A percentile compares a stretch with the other conserved stretches of the same genome.
phyloP scores from a whole-genome alignment of 2,113 vertebrate genomes.

The Gila orcuttii region DNA sequence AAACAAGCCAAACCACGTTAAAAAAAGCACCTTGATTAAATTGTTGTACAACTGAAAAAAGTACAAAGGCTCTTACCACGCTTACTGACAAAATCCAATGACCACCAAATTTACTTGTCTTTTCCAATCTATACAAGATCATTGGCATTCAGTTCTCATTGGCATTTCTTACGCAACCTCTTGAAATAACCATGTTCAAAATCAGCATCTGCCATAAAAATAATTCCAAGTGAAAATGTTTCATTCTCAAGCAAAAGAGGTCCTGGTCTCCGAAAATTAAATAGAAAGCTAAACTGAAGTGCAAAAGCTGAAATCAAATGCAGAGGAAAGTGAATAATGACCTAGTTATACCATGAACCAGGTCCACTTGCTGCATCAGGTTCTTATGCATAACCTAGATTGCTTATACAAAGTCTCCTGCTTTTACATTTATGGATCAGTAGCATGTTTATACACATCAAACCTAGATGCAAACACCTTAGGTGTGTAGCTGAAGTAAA shows the following conservation, averaged over 20 bases:
- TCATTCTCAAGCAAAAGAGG: slow-evolving; percentile 2
- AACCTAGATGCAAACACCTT: not conserved
- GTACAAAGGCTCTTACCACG: not conserved
- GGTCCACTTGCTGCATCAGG: slow-evolving; percentile 27
- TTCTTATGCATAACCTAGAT: slow-evolving; percentile 5
- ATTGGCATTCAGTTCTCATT: slow-evolving; percentile 13
- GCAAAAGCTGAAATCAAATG: not conserved
- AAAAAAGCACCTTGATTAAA: not conserved
- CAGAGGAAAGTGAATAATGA: slow-evolving; percentile 13
- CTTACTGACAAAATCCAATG: not conserved
- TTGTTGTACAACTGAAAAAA: not conserved
- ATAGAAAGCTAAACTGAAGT: slow-evolving; percentile 4
- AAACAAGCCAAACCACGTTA: not conserved
- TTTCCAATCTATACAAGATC: not conserved
- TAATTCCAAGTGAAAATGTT: slow-evolving; percentile 30
- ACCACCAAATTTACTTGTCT: not conserved
- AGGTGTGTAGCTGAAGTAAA: not conserved
- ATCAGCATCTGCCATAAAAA: slow-evolving; percentile 23
- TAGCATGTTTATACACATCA: slow-evolving; percentile 29
- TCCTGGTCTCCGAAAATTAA: not conserved
- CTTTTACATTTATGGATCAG: slow-evolving; percentile 9
- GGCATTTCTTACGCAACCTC: slow-evolving; percentile 16
- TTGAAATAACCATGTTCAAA: slow-evolving; percentile 23
- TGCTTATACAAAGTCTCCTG: not conserved
- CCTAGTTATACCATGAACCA: not conserved